Base-by-base conservation (phyloP, 1,140 invertebrate genomes). In the Saccostrea glomerata region DNA sequence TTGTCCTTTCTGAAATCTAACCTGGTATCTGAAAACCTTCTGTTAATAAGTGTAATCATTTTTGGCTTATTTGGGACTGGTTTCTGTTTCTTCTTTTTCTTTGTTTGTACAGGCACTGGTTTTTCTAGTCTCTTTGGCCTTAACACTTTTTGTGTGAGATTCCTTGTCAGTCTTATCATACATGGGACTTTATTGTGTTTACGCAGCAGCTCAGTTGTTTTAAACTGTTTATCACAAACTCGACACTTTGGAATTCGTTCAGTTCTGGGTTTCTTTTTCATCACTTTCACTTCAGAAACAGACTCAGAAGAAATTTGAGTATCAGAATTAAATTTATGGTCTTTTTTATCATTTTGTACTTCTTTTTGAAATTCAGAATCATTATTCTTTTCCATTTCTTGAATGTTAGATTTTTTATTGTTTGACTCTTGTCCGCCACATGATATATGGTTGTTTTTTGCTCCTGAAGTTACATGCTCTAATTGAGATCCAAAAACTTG, bases 181-280 rank as follows among this genome's bases (percentile, higher is more conserved):
- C 89, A 89, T 23, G 89, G 89, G 23, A 89, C 83, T 54, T 89
- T 87, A 56, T 89, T 89, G 56, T 89, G 89, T 86, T 89, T 89
- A 11, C 83, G 54, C 40, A 89, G 73, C 25, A 85, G 56, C 25
- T 89, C 66, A 40, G 55, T 55, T 55, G 89, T 84, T 86, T 84
- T 87, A 25, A 89, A 89, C 0, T 30, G 25, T 13, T 86, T 70
- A 25, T 89, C 89, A 87, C 89, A 89, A 17, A 86, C 73, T 86
- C 70, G 77, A 87, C 89, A 89, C 47, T 89, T 89, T 0, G 84
- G 63, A 54, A 86, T 40, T 55, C 25, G 54, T 23, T 13, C 25
- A n/a, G 55, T 56, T 58, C 84, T 85, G 47, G 17, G 77, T 30
- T 58, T 88, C 87, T 85, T 84, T 70, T 84, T 84, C 2, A 30